A percentile compares a stretch with the other conserved stretches of the same genome.
Conservation (phyloP, 2,113 vertebrate genomes). For the Axis porcinus region DNA sequence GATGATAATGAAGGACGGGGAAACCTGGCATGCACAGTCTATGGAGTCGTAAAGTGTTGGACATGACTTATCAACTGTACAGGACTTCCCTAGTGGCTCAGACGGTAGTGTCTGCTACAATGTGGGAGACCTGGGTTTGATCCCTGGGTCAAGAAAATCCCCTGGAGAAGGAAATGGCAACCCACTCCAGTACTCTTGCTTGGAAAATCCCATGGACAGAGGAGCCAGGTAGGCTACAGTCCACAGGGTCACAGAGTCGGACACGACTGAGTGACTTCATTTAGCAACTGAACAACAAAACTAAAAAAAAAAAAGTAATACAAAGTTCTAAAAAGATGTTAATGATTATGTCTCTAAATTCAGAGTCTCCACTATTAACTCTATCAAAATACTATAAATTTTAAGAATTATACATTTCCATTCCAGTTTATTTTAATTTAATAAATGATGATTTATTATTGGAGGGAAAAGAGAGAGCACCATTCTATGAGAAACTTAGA, state of each 20-base stretch:
- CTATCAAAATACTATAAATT: neutral
- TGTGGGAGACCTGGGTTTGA: neutral
- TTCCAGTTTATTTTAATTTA: neutral
- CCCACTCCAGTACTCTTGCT: neutral
- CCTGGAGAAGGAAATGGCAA: neutral
- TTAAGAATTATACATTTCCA: neutral
- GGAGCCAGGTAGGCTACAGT: neutral
- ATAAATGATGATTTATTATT: neutral
- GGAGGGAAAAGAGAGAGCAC: neutral
- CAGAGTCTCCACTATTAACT: neutral
- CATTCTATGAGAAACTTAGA: neutral
- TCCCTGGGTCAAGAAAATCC: neutral
- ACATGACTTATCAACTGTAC: neutral
- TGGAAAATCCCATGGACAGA: neutral
- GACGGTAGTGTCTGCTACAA: neutral
- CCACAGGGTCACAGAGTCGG: neutral
- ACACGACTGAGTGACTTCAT: neutral
- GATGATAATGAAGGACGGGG: neutral
- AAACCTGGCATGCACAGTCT: fast-evolving
- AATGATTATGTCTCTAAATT: neutral
- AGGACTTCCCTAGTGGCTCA: neutral
- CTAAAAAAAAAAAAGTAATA: neutral
- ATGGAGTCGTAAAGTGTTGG: neutral
- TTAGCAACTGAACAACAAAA: neutral
- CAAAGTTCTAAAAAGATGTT: neutral